Percentiles rank a stretch among this genome's conserved stretches.
Evolutionary conservation across 2,113 vertebrate genomes (phyloP).

Genomic region (Cynoglossus semilaevis): DNA sequence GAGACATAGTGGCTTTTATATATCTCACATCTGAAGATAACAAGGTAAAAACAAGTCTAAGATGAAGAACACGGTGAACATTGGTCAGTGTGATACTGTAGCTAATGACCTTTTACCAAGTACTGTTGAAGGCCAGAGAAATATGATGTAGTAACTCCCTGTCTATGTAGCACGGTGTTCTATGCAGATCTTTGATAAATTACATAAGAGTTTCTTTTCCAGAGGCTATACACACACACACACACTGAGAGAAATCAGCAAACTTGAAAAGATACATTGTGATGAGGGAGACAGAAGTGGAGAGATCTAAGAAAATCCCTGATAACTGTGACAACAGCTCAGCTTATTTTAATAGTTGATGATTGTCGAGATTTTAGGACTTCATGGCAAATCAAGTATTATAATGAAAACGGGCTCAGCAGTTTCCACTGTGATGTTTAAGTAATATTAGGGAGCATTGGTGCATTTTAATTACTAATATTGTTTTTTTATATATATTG

Average conservation of each 20-base stretch:
- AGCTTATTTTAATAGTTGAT: no score
- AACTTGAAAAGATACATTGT: background rate
- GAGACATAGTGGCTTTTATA: conserved; percentile 68
- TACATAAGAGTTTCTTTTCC: background rate
- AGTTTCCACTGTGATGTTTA: no score
- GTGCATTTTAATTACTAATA: no score
- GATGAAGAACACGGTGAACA: conserved; percentile 59
- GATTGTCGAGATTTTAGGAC: background rate
- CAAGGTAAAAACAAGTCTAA: conserved; percentile 53
- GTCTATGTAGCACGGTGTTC: background rate
- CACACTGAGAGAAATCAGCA: background rate
- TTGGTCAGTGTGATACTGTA: conserved; percentile 63
- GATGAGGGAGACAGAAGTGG: background rate
- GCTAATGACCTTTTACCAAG: conserved; percentile 47
- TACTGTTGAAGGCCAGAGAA: conserved; percentile 42
- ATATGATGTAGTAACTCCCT: conserved; percentile 1
- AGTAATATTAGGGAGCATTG: no score
- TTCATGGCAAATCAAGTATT: no score
- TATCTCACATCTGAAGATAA: conserved; percentile 71
- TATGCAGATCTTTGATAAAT: background rate
- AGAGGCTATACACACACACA: background rate
- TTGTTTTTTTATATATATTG: no score
- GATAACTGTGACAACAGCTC: no score
- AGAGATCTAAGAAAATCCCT: background rate
- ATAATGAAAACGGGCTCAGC: no score